phyloP scores from a whole-genome alignment of 2,888 invertebrate species.

The Caenorhabditis auriculariae region DNA sequence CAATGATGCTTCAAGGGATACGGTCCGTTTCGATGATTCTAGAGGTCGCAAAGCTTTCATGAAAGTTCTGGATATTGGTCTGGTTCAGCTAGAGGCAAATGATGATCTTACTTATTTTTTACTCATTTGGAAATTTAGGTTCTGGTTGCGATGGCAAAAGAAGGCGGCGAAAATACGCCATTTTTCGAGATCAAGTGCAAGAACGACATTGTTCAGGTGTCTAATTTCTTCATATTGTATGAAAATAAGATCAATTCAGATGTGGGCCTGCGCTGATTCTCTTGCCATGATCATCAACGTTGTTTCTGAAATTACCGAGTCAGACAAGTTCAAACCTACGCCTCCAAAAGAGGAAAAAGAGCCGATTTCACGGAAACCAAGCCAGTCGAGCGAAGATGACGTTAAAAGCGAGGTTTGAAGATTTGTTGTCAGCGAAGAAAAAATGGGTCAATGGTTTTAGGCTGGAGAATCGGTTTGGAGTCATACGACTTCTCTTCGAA shows the following conservation, averaged over 20 bases:
- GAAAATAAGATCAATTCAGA: slow-evolving; percentile 12
- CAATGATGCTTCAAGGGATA: slow-evolving; percentile 13
- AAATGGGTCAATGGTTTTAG: background rate
- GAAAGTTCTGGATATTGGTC: slow-evolving; percentile 38
- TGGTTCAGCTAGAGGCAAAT: slow-evolving; percentile 38
- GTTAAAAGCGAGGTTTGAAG: slow-evolving; percentile 7
- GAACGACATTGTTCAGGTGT: slow-evolving; percentile 25
- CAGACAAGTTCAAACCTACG: slow-evolving; percentile 28
- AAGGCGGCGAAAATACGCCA: slow-evolving; percentile 26
- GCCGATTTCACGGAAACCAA: slow-evolving; percentile 3
- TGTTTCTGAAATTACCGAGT: slow-evolving; percentile 41
- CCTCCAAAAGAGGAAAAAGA: slow-evolving; percentile 2
- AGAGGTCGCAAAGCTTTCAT: slow-evolving; percentile 25
- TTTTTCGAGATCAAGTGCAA: slow-evolving; percentile 36
- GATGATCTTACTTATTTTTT: background rate
- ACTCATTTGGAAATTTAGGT: slow-evolving; percentile 7
- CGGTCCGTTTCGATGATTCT: slow-evolving; percentile 20
- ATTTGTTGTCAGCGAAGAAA: background rate
- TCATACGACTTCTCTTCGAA: slow-evolving; percentile 13
- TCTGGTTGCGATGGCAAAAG: slow-evolving; percentile 16
- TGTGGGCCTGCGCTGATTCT: slow-evolving; percentile 61
- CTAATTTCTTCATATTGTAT: background rate
- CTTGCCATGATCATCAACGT: slow-evolving; percentile 47
- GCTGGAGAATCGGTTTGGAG: slow-evolving; percentile 24
- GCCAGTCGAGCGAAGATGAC: slow-evolving; percentile 1